Conservation (phyloP, 2,797 vertebrate genomes). For the Sebastiscus albofasciatus region DNA sequence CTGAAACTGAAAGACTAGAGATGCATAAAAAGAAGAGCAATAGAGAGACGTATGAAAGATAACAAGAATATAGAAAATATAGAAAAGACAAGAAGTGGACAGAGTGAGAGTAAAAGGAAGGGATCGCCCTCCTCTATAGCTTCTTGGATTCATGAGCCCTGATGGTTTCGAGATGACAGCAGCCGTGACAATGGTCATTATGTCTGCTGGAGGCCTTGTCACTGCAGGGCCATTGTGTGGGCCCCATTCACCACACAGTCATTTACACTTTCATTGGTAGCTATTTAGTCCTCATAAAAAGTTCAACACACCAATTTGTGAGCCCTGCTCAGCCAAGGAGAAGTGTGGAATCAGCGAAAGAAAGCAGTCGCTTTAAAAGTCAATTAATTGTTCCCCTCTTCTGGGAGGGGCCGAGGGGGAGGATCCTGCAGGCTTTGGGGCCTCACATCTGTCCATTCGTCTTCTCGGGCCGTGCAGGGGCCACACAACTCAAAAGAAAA, state of each 20-base stretch:
- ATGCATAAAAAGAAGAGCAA: not conserved
- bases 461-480: conserved; percentile 68
- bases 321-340: conserved; percentile 80
- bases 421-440: conserved; percentile 55
- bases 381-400: conserved; percentile 80
- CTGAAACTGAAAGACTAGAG: not conserved
- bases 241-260: conserved; percentile 77
- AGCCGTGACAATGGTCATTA: conserved; percentile 79
- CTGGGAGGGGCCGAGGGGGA: conserved; percentile 64
- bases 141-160: conserved; percentile 62
- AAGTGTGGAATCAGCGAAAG: conserved; percentile 71
- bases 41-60: not conserved
- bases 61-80: not conserved
- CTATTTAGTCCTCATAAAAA: conserved; percentile 85
- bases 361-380: conserved; percentile 84
- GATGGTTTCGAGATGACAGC: conserved; percentile 72
- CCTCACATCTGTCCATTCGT: conserved; percentile 79
- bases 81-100: not conserved
- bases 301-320: conserved; percentile 86
- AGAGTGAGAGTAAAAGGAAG: not conserved
- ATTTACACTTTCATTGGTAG: conserved; percentile 86
- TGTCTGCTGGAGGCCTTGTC: conserved; percentile 76
- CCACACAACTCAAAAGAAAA: conserved; percentile 67
- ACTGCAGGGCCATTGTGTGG: conserved; percentile 72
- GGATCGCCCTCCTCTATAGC: not conserved